Evolutionary conservation across 2,888 invertebrate genomes (phyloP).

Genomic region (Tachystola acroxantha): DNA sequence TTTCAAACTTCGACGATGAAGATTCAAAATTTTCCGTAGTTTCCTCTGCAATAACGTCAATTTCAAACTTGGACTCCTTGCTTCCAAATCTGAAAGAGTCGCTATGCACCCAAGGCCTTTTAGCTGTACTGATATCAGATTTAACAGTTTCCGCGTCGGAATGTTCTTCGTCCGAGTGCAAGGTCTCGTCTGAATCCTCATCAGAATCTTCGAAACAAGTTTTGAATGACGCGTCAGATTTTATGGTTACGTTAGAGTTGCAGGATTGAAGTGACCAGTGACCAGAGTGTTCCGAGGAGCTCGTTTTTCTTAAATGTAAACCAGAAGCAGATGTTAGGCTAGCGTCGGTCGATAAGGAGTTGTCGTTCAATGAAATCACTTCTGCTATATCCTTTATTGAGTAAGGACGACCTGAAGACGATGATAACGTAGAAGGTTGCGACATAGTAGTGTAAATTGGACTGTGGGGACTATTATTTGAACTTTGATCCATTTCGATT

Average conservation of each 20-base stretch:
- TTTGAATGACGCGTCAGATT: constrained; percentile 61
- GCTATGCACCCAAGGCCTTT: constrained; percentile 67
- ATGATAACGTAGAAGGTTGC: constrained; percentile 47
- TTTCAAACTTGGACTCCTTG: constrained; percentile 36
- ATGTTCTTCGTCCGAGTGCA: constrained; percentile 61
- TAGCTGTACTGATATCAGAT: constrained; percentile 57
- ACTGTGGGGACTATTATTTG: constrained; percentile 17
- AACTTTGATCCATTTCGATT: constrained; percentile 18
- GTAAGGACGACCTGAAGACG: constrained; percentile 51
- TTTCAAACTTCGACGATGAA: constrained; percentile 54
- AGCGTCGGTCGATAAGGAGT: constrained; percentile 52
- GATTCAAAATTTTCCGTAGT: constrained; percentile 37
- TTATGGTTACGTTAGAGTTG: constrained; percentile 59
- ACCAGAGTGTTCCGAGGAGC: constrained; percentile 69
- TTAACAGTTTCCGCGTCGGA: constrained; percentile 67
- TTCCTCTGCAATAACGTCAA: constrained; percentile 45
- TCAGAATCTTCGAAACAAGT: constrained; percentile 63
- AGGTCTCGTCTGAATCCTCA: constrained; percentile 56
- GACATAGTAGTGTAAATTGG: constrained; percentile 50
- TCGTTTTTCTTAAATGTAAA: constrained; percentile 56
- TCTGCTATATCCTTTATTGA: constrained; percentile 67
- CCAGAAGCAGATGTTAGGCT: constrained; percentile 57
- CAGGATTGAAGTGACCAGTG: constrained; percentile 66
- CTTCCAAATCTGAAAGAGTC: constrained; percentile 63
- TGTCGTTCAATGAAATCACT: constrained; percentile 51